Evolutionary conservation across 2,797 vertebrate species (phyloP).

Genomic region (Lateolabrax maculatus): DNA sequence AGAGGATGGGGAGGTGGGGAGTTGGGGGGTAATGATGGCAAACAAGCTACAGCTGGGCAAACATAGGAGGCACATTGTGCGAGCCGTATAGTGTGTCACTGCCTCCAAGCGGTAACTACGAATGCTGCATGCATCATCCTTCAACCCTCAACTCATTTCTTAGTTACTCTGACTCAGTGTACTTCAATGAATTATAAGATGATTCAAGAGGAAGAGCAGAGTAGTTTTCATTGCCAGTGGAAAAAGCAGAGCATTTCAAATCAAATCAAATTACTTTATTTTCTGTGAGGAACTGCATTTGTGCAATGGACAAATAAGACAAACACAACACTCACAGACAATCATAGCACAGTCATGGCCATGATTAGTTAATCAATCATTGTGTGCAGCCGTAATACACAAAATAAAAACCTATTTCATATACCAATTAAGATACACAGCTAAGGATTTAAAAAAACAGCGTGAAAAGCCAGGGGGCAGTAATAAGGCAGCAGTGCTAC

Average conservation of each 20-base stretch:
- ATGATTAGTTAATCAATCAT: too few species aligned
- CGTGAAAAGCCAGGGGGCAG: too few species aligned
- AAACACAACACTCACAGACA: not conserved
- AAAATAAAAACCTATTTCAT: too few species aligned
- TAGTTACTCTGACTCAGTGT: not conserved
- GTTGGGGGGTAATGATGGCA: conserved; percentile 27
- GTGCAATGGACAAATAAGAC: not conserved
- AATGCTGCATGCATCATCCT: conserved; percentile 28
- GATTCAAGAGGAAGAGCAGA: not conserved
- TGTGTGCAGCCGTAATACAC: too few species aligned
- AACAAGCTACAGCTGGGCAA: conserved; percentile 58
- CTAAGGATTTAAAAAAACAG: too few species aligned
- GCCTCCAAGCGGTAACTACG: conserved; percentile 50
- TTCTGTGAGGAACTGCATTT: not conserved
- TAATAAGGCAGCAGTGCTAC: too few species aligned
- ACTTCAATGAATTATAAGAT: not conserved
- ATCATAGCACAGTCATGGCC: not conserved
- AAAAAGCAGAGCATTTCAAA: conserved; percentile 7
- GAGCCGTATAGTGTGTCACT: conserved; percentile 42
- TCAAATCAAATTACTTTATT: not conserved
- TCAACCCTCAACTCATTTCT: not conserved
- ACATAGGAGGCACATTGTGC: conserved; percentile 45
- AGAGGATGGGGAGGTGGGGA: conserved; percentile 35
- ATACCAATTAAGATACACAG: too few species aligned
- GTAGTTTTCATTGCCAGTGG: not conserved